Percentiles rank a stretch among this genome's conserved stretches.
Conservation (phyloP, 2,888 invertebrate species). For the Empis livida region DNA sequence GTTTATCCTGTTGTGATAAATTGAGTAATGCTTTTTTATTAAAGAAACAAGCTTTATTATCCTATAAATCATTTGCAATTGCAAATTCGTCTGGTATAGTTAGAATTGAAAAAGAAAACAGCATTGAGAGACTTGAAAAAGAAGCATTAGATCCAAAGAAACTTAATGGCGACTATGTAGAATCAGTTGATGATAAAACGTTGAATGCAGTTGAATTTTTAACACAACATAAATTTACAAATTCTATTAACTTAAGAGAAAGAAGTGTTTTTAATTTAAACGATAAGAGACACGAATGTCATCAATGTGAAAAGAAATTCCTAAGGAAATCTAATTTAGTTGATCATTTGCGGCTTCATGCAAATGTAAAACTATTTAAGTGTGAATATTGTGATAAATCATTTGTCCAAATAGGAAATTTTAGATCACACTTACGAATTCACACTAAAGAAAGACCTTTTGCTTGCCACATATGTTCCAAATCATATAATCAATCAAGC, state of each 20-base stretch:
- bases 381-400: conserved; percentile 17
- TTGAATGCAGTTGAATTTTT: not conserved
- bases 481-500: conserved; percentile 17
- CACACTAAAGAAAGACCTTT: conserved; percentile 20
- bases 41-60: conserved; percentile 10
- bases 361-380: conserved; percentile 16
- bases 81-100: no score
- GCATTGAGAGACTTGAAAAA: not conserved
- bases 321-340: conserved; percentile 16
- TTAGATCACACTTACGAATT: conserved; percentile 15
- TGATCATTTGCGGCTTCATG: conserved; percentile 19
- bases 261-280: not conserved
- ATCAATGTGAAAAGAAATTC: conserved; percentile 16
- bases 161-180: not conserved
- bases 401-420: conserved; percentile 19
- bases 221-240: not conserved
- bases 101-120: not conserved
- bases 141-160: not conserved
- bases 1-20: conserved; percentile 8
- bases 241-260: not conserved
- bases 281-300: conserved; percentile 10
- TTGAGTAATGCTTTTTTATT: conserved; percentile 11
- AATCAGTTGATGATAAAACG: not conserved
- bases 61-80: conserved; percentile 3
- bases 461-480: conserved; percentile 14